These are phyloP conservation scores for Diphyllodes magnificus DNA, from an alignment of 2,113 vertebrate genomes.

Conservation along the genomic window DNA sequence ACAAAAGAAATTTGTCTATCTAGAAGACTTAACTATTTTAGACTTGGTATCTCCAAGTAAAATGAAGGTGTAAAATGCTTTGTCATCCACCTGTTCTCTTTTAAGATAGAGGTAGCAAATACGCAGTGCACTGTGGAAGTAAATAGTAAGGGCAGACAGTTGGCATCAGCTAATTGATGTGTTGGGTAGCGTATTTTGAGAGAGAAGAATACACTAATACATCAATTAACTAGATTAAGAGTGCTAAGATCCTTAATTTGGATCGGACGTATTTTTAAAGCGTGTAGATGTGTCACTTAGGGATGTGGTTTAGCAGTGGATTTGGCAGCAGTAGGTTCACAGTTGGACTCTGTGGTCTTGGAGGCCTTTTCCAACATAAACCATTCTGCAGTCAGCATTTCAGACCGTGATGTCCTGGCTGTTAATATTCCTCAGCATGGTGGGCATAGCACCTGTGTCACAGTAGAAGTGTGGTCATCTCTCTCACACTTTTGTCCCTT, in stretches of 20 bases:
- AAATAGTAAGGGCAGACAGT: not conserved
- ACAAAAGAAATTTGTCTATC: not conserved
- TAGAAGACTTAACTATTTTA: not conserved
- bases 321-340: not conserved
- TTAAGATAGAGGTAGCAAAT: not conserved
- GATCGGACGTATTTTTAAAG: not conserved
- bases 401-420: not conserved
- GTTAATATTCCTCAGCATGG: fast-evolving
- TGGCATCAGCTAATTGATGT: not conserved
- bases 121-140: fast-evolving
- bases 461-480: not conserved
- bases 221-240: not conserved
- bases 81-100: not conserved
- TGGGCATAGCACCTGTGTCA: fast-evolving
- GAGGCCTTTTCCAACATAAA: not conserved
- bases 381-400: not conserved
- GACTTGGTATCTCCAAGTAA: not conserved
- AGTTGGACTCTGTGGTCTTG: not conserved
- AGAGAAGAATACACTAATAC: not conserved
- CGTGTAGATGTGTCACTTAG: not conserved
- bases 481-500: fast-evolving
- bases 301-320: not conserved
- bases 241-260: not conserved
- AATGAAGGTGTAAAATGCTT: not conserved
- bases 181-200: not conserved